A percentile compares a stretch with the other conserved stretches of the same genome.
These are phyloP conservation scores for Antechinus stuartii DNA, from an alignment of 2,113 vertebrate genomes.

Conservation along the genomic window DNA sequence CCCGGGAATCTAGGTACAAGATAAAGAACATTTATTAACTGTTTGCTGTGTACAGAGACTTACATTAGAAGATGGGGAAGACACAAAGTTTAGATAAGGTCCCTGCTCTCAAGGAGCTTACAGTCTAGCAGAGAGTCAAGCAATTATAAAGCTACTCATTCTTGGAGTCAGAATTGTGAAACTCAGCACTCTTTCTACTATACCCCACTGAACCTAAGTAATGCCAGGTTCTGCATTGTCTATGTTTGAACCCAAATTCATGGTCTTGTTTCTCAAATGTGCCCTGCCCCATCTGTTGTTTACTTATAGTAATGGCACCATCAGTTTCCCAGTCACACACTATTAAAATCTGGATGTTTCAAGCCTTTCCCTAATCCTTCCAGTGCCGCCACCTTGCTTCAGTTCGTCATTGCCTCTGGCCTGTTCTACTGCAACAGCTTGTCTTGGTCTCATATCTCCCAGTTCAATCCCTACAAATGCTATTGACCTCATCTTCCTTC, in stretches of 20 bases:
- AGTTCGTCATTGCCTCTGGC: not conserved
- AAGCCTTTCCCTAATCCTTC: not conserved
- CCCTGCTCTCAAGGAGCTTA: not conserved
- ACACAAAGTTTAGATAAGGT: not conserved
- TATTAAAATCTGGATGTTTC: not conserved
- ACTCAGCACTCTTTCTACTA: not conserved
- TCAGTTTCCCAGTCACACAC: not conserved
- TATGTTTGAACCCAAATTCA: not conserved
- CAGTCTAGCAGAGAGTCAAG: not conserved
- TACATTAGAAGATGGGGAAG: not conserved
- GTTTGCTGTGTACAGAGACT: not conserved
- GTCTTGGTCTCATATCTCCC: not conserved
- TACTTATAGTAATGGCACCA: not conserved
- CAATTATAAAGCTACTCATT: not conserved
- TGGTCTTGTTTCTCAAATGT: not conserved
- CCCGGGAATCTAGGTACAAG: not conserved
- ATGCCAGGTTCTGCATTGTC: not conserved
- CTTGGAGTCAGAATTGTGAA: not conserved
- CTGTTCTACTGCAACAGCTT: not conserved
- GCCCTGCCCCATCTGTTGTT: not conserved
- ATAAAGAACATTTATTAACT: not conserved
- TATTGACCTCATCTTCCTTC: not conserved
- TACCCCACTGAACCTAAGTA: not conserved
- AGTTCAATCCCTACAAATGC: not conserved
- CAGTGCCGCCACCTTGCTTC: not conserved